Conservation (phyloP, 2,113 vertebrate genomes). For the Eublepharis macularius region DNA sequence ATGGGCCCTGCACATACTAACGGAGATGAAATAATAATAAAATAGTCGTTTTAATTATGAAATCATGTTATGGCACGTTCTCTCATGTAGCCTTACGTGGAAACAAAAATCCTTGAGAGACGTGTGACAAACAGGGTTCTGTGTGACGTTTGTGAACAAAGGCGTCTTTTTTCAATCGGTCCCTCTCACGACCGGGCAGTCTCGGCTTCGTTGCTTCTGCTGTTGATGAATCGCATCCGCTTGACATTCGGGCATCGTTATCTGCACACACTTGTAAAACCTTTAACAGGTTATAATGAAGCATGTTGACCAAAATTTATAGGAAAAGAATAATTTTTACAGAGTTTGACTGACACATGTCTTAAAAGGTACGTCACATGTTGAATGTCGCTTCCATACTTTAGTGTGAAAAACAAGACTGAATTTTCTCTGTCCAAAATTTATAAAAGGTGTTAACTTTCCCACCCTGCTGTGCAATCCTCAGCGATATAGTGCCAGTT, state of each 20-base stretch:
- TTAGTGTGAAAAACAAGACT: constrained; percentile 58
- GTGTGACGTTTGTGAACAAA: constrained; percentile 61
- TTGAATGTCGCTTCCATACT: constrained; percentile 68
- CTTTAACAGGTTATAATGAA: constrained; percentile 60
- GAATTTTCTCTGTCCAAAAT: constrained; percentile 69
- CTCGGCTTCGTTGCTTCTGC: constrained; percentile 74
- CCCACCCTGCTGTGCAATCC: constrained; percentile 74
- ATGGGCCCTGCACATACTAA: constrained; percentile 52
- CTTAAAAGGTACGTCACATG: constrained; percentile 57
- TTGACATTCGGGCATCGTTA: constrained; percentile 60
- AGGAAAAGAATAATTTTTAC: constrained; percentile 66
- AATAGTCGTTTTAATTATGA: constrained; percentile 66
- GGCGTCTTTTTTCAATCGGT: constrained; percentile 60
- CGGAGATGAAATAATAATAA: constrained; percentile 67
- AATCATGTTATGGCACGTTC: constrained; percentile 60
- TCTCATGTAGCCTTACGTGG: constrained; percentile 47
- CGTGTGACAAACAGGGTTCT: constrained; percentile 39
- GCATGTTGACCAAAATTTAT: constrained; percentile 80
- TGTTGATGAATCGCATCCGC: constrained; percentile 68
- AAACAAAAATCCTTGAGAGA: constrained; percentile 52
- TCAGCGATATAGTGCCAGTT: constrained; percentile 84
- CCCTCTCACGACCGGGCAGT: constrained; percentile 73
- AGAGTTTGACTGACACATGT: constrained; percentile 64
- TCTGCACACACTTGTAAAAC: constrained; percentile 61
- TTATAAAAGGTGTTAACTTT: constrained; percentile 68